phyloP scores from a whole-genome alignment of 1,140 invertebrate genomes.

The Asobara japonica region DNA sequence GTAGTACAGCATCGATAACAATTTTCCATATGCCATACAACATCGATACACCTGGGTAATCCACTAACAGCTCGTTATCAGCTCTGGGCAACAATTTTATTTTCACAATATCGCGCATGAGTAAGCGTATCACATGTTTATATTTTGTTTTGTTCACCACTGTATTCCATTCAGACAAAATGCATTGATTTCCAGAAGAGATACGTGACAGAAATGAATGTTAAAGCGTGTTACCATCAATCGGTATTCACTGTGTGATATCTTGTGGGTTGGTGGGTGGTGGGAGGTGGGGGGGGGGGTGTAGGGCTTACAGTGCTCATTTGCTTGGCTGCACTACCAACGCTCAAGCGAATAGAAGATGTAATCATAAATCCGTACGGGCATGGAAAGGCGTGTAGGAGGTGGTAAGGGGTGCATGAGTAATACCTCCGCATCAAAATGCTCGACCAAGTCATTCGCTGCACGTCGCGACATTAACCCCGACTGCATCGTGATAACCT shows the following conservation, averaged over 20 bases:
- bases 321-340: not conserved
- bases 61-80: not conserved
- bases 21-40: not conserved
- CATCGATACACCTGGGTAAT: not conserved
- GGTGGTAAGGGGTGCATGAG: constrained; percentile 35
- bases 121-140: not conserved
- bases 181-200: constrained; percentile 7
- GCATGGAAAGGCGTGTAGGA: not conserved
- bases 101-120: not conserved
- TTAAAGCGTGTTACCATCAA: constrained; percentile 4
- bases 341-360: constrained; percentile 31
- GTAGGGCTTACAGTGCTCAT: not conserved
- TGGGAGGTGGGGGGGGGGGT: too few relatives aligned
- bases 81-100: not conserved
- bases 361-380: constrained; percentile 42
- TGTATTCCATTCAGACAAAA: not conserved
- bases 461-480: constrained; percentile 56
- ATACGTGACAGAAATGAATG: constrained; percentile 5
- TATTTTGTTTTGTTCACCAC: not conserved
- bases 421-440: constrained; percentile 30
- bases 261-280: not conserved
- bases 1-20: not conserved
- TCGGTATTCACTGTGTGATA: constrained; percentile 5
- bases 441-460: constrained; percentile 40
- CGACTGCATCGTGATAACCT: constrained; percentile 36